Conservation (phyloP, 2,888 invertebrate species). For the Drosophila crucigera region DNA sequence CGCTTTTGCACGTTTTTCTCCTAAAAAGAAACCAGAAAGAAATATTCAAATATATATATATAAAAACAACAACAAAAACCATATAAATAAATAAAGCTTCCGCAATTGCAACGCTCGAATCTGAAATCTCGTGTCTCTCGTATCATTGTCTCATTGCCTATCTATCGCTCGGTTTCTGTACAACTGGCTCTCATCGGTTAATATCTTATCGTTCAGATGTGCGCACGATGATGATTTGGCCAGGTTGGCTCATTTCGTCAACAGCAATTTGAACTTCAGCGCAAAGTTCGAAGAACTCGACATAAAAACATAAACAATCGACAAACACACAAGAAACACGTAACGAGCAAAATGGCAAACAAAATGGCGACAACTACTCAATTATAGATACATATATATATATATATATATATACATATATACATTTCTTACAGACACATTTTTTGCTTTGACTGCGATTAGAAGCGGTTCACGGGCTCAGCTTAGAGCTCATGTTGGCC, state of each 20-base stretch:
- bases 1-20: conserved; percentile 58
- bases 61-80: conserved; percentile 16
- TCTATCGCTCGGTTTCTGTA: conserved; percentile 1
- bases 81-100: conserved; percentile 58
- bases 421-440: neutral
- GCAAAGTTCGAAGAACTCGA: conserved; percentile 76
- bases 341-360: conserved; percentile 36
- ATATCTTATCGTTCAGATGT: conserved; percentile 54
- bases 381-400: neutral
- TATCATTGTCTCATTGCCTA: conserved; percentile 19
- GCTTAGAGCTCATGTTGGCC: conserved; percentile 49
- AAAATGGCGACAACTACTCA: conserved; percentile 45
- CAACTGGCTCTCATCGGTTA: neutral
- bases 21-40: conserved; percentile 21
- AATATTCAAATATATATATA: neutral
- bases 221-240: conserved; percentile 43
- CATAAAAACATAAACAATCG: conserved; percentile 53
- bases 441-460: conserved; percentile 32
- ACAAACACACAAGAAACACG: conserved; percentile 13
- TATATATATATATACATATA: neutral
- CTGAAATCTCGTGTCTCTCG: conserved; percentile 23
- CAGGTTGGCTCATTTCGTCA: conserved; percentile 50
- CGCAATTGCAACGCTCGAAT: conserved; percentile 58
- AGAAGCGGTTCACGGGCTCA: conserved; percentile 57
- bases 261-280: conserved; percentile 57